These are phyloP conservation scores for Gymnothorax javanicus DNA, from an alignment of 2,797 vertebrate species.

Conservation along the genomic window DNA sequence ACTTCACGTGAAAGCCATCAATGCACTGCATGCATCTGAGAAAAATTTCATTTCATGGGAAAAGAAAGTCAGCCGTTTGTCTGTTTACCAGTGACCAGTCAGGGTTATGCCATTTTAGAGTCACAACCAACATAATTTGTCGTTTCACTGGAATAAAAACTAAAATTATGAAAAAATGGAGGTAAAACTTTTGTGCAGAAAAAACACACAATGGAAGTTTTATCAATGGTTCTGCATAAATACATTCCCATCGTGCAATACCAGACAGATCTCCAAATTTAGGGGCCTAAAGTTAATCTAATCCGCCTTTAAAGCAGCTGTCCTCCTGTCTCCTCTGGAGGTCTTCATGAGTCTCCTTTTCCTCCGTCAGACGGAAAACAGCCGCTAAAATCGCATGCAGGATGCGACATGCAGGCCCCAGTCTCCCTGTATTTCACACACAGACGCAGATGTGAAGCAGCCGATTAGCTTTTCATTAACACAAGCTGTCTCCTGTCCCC, in stretches of 20 bases:
- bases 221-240: not conserved
- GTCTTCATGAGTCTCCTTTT: not conserved
- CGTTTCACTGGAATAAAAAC: not conserved
- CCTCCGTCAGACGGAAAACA: not conserved
- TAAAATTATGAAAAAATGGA: not conserved
- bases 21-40: no score
- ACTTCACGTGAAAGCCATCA: not conserved
- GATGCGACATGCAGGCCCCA: not conserved
- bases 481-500: conserved; percentile 7
- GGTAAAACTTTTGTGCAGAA: not conserved
- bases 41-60: not conserved
- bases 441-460: not conserved
- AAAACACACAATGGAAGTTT: not conserved
- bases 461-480: conserved; percentile 13
- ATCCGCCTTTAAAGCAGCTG: not conserved
- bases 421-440: not conserved
- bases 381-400: not conserved
- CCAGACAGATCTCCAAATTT: not conserved
- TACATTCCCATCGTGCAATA: not conserved
- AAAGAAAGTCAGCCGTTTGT: not conserved
- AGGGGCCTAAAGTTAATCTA: not conserved
- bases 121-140: not conserved
- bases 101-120: not conserved
- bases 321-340: not conserved
- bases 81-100: not conserved